Evolutionary conservation across 2,888 invertebrate genomes (phyloP), one percentile per base, ranked within the genome.

Genomic region (Merodon equestris): DNA sequence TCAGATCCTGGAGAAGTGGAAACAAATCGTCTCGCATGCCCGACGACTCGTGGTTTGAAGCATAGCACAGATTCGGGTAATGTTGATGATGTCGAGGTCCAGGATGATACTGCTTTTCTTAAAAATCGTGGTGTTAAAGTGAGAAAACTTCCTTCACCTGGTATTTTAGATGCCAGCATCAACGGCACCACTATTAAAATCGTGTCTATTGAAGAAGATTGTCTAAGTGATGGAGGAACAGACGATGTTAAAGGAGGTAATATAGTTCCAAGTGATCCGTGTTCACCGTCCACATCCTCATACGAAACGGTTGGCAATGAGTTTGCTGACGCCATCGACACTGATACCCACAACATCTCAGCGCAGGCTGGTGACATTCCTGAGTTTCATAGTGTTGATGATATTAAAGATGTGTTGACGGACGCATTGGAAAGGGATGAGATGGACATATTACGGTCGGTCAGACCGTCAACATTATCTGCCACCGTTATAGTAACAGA

Each of bases 401-500:
- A 89, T 83, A 84, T 88, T 63, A 87, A 85, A 89, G 89, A 83
- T 89, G 90, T 9, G 88, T 83, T 75, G 89, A 90, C 66, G 0
- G 77, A 81, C 17, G 57, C 56, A 0, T 45, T 47, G 10, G 66
- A 40, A 38, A 48, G 56, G 9, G 58, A 63, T 1, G 66, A 63
- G 1, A 10, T 9, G 14, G 57, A 40, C 1, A 60, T 61, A 9
- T 14, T 1, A n/a, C 60, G 34, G 27, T 44, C 9, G 0, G 42
- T 58, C 5, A 51, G 51, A 7, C 48, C 73, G 0, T 42, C 61
- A 7, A 48, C 56, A 5, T 13, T 50, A 1, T 90, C 90, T 75
- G 92, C 92, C 7, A 93, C 93, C 82, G 93, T 94, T 1, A 93
- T 94, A 75, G 91, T 94, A 9, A 94, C 94, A 0, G 93, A 94